Evolutionary conservation across 1,140 invertebrate species (phyloP).

Genomic region (Brachionus asplanchnoidis): DNA sequence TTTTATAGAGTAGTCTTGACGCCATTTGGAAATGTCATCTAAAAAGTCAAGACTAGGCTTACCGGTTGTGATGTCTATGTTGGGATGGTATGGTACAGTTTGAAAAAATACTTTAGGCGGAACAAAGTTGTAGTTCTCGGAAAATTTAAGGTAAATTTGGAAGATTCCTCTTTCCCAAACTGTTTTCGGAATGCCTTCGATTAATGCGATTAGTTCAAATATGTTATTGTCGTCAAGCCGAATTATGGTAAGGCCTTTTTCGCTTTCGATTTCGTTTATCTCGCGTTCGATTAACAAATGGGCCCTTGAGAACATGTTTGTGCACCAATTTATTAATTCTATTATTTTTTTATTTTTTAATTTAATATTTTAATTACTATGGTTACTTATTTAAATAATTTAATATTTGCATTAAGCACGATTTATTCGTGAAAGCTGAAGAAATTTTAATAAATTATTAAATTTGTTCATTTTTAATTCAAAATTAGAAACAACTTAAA

Average conservation of each 20-base stretch:
- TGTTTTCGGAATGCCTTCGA: constrained; percentile 1
- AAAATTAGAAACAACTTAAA: too few species aligned
- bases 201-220: constrained; percentile 18
- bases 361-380: too few species aligned
- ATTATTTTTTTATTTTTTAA: too few species aligned
- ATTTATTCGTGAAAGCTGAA: too few species aligned
- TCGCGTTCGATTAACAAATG: constrained; percentile 27
- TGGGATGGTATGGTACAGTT: constrained; percentile 38
- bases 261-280: not conserved
- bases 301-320: constrained; percentile 22
- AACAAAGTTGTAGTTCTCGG: constrained; percentile 21
- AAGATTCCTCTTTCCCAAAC: constrained; percentile 28
- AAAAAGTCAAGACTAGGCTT: constrained; percentile 35
- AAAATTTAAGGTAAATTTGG: constrained; percentile 28
- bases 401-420: too few species aligned
- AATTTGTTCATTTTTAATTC: too few species aligned
- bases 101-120: constrained; percentile 33
- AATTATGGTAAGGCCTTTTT: not conserved
- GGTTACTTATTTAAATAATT: too few species aligned
- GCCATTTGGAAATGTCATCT: constrained; percentile 34
- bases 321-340: too few species aligned
- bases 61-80: constrained; percentile 10
- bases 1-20: not conserved
- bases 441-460: too few species aligned
- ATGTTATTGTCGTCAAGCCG: not conserved